These are phyloP conservation scores for Oenanthe oenanthe DNA, from an alignment of 2,113 vertebrate species.

Conservation along the genomic window DNA sequence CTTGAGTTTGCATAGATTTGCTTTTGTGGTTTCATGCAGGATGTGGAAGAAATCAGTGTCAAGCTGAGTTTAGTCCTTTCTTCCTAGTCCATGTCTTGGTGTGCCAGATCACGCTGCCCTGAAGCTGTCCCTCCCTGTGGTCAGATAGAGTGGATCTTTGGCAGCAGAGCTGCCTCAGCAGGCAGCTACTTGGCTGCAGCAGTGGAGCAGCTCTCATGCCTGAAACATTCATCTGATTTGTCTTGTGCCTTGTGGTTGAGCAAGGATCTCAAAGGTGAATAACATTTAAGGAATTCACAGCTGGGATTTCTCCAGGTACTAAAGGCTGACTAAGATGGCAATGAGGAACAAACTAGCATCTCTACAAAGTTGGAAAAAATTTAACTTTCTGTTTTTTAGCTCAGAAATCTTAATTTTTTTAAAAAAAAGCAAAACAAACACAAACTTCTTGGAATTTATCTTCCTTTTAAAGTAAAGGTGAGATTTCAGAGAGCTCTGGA, in stretches of 20 bases:
- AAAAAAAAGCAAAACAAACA: background rate
- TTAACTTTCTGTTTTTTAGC: background rate
- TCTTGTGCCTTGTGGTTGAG: background rate
- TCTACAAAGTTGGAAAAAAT: background rate
- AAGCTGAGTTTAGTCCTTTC: constrained; percentile 34
- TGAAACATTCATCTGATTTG: constrained; percentile 2
- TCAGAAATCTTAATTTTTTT: background rate
- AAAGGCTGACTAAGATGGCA: background rate
- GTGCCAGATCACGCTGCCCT: constrained; percentile 37
- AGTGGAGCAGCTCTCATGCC: background rate
- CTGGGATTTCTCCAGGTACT: background rate
- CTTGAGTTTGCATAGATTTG: background rate
- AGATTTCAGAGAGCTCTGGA: background rate
- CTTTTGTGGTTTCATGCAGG: constrained; percentile 50
- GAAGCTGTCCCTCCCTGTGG: constrained; percentile 28
- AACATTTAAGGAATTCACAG: background rate
- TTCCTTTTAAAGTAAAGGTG: background rate
- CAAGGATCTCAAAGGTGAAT: background rate
- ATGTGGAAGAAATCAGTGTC: constrained; percentile 47
- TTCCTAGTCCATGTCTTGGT: background rate
- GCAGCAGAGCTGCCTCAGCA: background rate
- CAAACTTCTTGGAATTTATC: background rate
- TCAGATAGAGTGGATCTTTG: background rate
- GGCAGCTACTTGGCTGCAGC: background rate
- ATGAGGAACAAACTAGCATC: background rate